phyloP scores from a whole-genome alignment of 2,113 vertebrate genomes.

The Prionailurus viverrinus region DNA sequence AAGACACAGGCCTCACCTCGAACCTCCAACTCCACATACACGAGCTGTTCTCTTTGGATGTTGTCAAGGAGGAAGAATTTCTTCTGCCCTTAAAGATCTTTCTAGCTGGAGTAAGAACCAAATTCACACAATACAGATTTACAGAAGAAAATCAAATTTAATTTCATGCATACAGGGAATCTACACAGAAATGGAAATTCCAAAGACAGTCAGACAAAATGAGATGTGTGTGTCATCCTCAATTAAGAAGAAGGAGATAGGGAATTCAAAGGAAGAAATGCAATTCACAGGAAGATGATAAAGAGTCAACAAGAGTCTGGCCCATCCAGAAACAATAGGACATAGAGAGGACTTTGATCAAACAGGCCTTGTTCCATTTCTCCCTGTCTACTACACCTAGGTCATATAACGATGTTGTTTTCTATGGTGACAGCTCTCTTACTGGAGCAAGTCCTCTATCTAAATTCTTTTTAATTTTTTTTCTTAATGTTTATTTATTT shows the following conservation, averaged over 20 bases:
- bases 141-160: background rate
- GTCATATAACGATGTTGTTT: background rate
- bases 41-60: background rate
- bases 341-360: background rate
- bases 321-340: background rate
- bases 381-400: background rate
- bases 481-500: no score
- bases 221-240: background rate
- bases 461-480: background rate
- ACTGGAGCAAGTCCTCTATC: background rate
- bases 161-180: background rate
- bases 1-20: background rate
- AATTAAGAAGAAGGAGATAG: background rate
- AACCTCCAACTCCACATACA: background rate
- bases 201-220: background rate
- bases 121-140: background rate
- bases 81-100: background rate
- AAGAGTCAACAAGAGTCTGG: background rate
- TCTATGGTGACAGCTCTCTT: background rate
- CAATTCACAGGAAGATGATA: background rate
- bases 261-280: background rate
- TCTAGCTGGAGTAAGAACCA: background rate
- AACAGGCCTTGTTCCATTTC: background rate
- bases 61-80: background rate
- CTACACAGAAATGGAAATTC: background rate